Percentiles rank a stretch among this genome's conserved stretches.
These are phyloP conservation scores for Chelidonichthys spinosus DNA, from an alignment of 2,797 vertebrate genomes.

Conservation along the genomic window DNA sequence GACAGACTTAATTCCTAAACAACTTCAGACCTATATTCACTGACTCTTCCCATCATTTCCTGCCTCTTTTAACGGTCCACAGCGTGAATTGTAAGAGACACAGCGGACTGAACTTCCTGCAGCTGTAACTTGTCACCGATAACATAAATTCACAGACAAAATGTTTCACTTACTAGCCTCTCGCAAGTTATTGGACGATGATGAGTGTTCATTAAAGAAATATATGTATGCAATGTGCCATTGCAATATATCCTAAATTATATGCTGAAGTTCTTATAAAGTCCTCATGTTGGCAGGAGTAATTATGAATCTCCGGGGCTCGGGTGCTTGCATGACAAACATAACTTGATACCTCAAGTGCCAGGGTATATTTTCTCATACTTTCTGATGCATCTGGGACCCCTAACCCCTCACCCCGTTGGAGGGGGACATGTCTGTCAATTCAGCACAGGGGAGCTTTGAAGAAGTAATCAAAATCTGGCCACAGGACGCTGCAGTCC, in stretches of 20 bases:
- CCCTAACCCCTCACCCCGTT: constrained; percentile 32
- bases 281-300: background rate
- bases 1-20: constrained; percentile 73
- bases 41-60: constrained; percentile 43
- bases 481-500: constrained; percentile 21
- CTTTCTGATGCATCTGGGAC: constrained; percentile 17
- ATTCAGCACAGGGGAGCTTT: constrained; percentile 31
- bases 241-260: background rate
- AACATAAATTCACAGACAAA: constrained; percentile 13
- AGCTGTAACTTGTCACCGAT: constrained; percentile 33
- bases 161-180: background rate
- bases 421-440: constrained; percentile 34
- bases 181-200: background rate
- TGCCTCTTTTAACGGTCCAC: constrained; percentile 35
- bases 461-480: constrained; percentile 39
- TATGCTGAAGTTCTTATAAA: background rate
- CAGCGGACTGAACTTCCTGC: constrained; percentile 17
- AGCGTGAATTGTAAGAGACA: constrained; percentile 5
- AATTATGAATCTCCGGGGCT: background rate
- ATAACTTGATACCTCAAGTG: constrained; percentile 20
- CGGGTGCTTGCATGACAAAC: constrained; percentile 18
- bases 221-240: background rate
- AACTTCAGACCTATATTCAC: constrained; percentile 58
- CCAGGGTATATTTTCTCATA: constrained; percentile 52
- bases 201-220: background rate